A percentile compares a stretch with the other conserved stretches of the same genome.
phyloP scores from a whole-genome alignment of 2,888 invertebrate species.

The Theodoxus fluviatilis region DNA sequence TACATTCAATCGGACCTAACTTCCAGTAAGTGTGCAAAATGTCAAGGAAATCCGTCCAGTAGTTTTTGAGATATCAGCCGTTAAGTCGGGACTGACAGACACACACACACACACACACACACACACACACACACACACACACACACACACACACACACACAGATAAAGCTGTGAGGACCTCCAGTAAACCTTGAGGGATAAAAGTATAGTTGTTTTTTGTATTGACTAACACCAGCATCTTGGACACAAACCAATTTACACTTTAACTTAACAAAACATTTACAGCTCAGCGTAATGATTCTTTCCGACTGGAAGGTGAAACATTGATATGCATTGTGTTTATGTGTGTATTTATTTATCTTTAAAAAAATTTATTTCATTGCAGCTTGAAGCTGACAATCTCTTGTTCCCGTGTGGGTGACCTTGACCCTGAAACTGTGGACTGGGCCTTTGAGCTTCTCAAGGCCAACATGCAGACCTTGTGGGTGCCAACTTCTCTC shows the following conservation, averaged over 20 bases:
- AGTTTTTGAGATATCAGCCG: no score
- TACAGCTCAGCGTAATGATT: no score
- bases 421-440: constrained; percentile 71
- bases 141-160: constrained; percentile 1
- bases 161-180: background rate
- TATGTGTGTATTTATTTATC: background rate
- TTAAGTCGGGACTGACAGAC: background rate
- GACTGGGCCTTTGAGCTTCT: constrained; percentile 80
- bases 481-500: constrained; percentile 70
- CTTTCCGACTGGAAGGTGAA: no score
- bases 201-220: background rate
- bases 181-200: no score
- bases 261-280: no score
- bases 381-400: constrained; percentile 64
- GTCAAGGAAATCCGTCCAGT: no score
- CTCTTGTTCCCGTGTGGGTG: constrained; percentile 70
- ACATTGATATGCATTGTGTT: background rate
- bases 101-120: constrained; percentile 8
- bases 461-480: constrained; percentile 79
- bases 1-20: no score
- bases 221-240: background rate
- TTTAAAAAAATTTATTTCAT: background rate
- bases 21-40: no score
- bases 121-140: constrained; percentile 14
- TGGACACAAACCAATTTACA: no score